Conservation (phyloP, 2,113 vertebrate species). For the Microcebus tavaratra region DNA sequence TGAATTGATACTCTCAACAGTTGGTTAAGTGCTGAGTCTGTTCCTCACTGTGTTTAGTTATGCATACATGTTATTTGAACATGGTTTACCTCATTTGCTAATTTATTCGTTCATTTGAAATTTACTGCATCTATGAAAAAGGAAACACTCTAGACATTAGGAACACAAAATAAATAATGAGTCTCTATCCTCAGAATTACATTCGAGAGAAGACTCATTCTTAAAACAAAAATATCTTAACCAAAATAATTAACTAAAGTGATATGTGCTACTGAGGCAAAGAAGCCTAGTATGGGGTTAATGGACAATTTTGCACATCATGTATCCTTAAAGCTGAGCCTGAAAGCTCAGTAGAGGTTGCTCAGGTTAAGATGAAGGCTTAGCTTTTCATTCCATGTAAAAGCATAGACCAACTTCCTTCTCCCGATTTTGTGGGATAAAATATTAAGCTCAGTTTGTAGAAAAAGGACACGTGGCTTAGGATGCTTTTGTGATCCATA, state of each 20-base stretch:
- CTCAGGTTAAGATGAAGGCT: not conserved
- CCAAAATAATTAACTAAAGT: not conserved
- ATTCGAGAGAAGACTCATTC: not conserved
- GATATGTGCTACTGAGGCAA: not conserved
- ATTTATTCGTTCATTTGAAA: not conserved
- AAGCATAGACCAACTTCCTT: not conserved
- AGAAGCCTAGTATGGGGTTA: not conserved
- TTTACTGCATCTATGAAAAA: not conserved
- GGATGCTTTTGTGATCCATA: accelerated
- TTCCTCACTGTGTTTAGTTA: not conserved
- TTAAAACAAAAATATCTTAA: not conserved
- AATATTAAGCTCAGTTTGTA: not conserved
- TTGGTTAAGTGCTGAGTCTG: not conserved
- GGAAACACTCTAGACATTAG: not conserved
- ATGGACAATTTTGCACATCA: not conserved
- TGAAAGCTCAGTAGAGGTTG: not conserved
- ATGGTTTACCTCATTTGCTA: not conserved
- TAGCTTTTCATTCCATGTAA: not conserved
- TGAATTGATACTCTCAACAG: not conserved
- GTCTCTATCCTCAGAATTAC: not conserved
- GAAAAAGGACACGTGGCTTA: not conserved
- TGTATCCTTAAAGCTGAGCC: not conserved
- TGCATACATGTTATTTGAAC: not conserved
- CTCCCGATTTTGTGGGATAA: not conserved
- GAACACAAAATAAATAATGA: not conserved